These are phyloP conservation scores for Brenthis ino DNA, from an alignment of 2,888 invertebrate genomes.

Conservation along the genomic window DNA sequence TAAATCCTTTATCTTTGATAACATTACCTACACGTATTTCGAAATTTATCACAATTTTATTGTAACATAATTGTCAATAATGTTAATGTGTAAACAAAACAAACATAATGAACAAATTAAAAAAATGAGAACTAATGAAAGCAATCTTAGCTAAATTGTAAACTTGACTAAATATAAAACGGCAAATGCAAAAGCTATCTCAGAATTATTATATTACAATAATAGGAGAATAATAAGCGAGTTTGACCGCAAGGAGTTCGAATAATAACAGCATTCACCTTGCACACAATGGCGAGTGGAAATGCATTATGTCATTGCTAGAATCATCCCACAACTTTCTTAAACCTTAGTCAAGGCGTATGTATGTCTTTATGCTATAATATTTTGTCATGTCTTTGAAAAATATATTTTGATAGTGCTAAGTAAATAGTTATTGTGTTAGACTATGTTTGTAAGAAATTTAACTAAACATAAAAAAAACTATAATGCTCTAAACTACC, in stretches of 20 bases:
- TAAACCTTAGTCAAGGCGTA: conserved; percentile 11
- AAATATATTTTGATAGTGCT: too few species aligned
- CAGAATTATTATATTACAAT: conserved; percentile 51
- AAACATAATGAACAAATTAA: neutral
- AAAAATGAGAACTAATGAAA: neutral
- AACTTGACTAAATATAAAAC: conserved; percentile 22
- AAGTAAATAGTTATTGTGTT: too few species aligned
- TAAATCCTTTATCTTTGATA: too few species aligned
- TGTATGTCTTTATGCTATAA: too few species aligned
- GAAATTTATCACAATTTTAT: too few species aligned
- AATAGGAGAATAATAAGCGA: conserved; percentile 60
- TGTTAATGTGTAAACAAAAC: too few species aligned
- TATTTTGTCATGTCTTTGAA: too few species aligned
- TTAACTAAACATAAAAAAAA: too few species aligned
- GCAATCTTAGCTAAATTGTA: neutral
- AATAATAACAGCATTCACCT: conserved; percentile 60
- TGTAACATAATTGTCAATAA: too few species aligned
- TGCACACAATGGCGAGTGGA: conserved; percentile 57
- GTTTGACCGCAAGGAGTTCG: conserved; percentile 60
- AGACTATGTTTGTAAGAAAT: too few species aligned
- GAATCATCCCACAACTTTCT: conserved; percentile 15
- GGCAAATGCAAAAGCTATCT: conserved; percentile 24
- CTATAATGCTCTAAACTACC: too few species aligned
- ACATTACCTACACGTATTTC: too few species aligned
- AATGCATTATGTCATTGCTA: conserved; percentile 63